These are phyloP conservation scores for Drosophila kanapiae DNA, from an alignment of 1,140 invertebrate genomes.

Conservation along the genomic window DNA sequence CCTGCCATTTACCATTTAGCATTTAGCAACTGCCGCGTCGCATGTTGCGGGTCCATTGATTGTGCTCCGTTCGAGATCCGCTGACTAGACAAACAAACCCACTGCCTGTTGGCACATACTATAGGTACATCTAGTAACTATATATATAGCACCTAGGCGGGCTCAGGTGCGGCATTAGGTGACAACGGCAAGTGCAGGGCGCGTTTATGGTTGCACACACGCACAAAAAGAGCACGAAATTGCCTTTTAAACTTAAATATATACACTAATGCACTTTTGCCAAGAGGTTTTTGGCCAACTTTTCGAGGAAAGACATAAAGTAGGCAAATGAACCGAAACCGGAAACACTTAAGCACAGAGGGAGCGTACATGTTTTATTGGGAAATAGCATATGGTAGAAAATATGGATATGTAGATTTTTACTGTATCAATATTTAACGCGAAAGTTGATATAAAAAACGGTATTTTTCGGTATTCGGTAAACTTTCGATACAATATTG, in stretches of 20 bases:
- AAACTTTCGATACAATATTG: too few relatives aligned
- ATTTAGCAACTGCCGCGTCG: conserved; percentile 48
- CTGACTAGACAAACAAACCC: conserved; percentile 55
- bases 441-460: too few relatives aligned
- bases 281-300: not conserved
- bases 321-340: not conserved
- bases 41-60: conserved; percentile 63
- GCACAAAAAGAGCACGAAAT: conserved; percentile 24
- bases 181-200: conserved; percentile 45
- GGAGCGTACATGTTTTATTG: not conserved
- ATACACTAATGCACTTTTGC: not conserved
- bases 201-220: conserved; percentile 30
- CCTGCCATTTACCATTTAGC: conserved; percentile 43
- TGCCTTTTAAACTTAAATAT: conserved; percentile 8
- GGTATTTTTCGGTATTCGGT: too few relatives aligned
- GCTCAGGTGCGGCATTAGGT: conserved; percentile 33
- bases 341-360: not conserved
- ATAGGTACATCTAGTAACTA: conserved; percentile 1
- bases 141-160: not conserved
- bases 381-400: not conserved
- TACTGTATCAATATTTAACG: too few relatives aligned
- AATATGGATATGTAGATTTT: too few relatives aligned
- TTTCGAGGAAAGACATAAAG: not conserved
- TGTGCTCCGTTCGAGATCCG: conserved; percentile 40
- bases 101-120: conserved; percentile 17